These are phyloP conservation scores for Dasysyrphus albostriatus DNA, from an alignment of 2,888 invertebrate species.

Conservation along the genomic window DNA sequence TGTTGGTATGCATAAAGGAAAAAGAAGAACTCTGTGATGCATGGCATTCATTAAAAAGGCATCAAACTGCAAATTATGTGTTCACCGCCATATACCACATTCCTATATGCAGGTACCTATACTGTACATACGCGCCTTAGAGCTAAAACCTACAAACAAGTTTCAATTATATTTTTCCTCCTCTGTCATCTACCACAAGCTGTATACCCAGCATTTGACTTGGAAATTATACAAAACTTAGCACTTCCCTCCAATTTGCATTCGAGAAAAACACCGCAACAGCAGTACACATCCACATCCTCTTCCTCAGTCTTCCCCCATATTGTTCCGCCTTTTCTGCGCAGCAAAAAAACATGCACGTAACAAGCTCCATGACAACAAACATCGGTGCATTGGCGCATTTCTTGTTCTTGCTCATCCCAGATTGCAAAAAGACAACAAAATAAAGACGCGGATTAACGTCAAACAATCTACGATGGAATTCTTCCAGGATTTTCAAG, in stretches of 20 bases:
- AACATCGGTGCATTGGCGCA: conserved; percentile 57
- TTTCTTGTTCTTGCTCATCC: conserved; percentile 32
- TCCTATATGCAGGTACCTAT: too few species aligned
- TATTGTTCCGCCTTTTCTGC: neutral
- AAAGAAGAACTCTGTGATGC: conserved; percentile 13
- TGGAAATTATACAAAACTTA: conserved; percentile 71
- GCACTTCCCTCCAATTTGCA: conserved; percentile 69
- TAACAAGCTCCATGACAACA: conserved; percentile 64
- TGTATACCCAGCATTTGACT: conserved; percentile 58
- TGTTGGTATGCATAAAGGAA: too few species aligned
- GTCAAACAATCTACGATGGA: conserved; percentile 31
- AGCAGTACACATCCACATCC: conserved; percentile 1
- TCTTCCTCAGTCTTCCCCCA: neutral
- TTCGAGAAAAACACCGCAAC: conserved; percentile 47
- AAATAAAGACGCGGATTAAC: conserved; percentile 45
- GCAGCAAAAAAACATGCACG: conserved; percentile 19
- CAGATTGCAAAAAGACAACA: conserved; percentile 11
- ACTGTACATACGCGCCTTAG: neutral
- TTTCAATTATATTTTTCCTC: conserved; percentile 60
- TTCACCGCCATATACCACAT: conserved; percentile 8
- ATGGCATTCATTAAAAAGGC: conserved; percentile 65
- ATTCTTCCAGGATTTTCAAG: conserved; percentile 45
- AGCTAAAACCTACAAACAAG: conserved; percentile 60
- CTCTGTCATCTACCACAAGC: neutral
- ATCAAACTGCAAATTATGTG: conserved; percentile 65